Evolutionary conservation across 1,140 invertebrate genomes (phyloP), one percentile per base, ranked within the genome.

Genomic region (Watersipora subatra): DNA sequence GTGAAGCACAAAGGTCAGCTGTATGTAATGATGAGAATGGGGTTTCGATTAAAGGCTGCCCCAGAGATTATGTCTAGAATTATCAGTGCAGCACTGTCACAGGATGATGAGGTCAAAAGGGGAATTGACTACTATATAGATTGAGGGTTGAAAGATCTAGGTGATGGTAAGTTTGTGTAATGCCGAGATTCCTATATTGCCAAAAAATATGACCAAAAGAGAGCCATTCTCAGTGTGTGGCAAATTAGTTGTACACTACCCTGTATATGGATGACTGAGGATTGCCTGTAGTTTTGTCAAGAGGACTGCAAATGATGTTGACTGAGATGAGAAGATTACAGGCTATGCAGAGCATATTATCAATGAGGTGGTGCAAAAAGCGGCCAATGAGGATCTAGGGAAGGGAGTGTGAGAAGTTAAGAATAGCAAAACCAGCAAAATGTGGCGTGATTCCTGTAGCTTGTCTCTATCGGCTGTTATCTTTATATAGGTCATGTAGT

Each of bases 381-480:
- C 22, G 7, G 17, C 27, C 22, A 28, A 24, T 12, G 58, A 59
- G 22, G 58, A 59, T 22, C 58, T 22, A 24, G 58, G 7, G 22
- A 59, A 17, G 17, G 58, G 58, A 7, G 22, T 59, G 7, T 59
- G 58, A 22, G 22, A 24, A 59, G 27, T 59, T 59, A 17, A 25
- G 7, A 24, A 24, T 12, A 22, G 17, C 22, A 59, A 24, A 17
- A 7, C 58, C 22, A 17, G 58, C 22, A 59, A 12, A 28, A 24
- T 59, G 22, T 59, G 58, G 58, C 22, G 58, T 28, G 58, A 59
- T 28, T 7, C 58, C 7, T 12, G 58, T 59, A 59, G 58, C 58
- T 25, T 59, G 7, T 24, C 58, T 12, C 7, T 59, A 22, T 7
- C 7, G 22, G 22, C 7, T 59, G 58, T 59, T 59, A 12, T 7